Conservation (phyloP, 2,888 invertebrate species). For the Pelosia muscerda region DNA sequence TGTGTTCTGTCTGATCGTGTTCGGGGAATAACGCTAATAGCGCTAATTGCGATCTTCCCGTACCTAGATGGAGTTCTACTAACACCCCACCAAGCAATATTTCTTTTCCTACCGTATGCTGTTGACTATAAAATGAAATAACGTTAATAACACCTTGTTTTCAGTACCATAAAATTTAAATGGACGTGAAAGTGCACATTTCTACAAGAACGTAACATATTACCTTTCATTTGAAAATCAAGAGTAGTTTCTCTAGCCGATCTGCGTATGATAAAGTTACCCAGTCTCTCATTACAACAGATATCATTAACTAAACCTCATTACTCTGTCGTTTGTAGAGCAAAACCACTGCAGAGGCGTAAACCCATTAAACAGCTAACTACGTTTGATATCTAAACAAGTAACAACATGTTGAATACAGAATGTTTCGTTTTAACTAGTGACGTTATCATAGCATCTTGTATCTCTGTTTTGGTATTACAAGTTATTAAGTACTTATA, state of each 20-base stretch:
- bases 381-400: constrained; percentile 52
- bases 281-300: constrained; percentile 71
- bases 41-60: too few relatives aligned
- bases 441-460: constrained; percentile 39
- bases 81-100: too few relatives aligned
- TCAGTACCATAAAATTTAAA: constrained; percentile 65
- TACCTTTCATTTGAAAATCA: constrained; percentile 79
- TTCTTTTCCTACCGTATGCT: too few relatives aligned
- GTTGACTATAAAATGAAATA: constrained; percentile 32
- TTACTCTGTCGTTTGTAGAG: constrained; percentile 65
- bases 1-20: too few relatives aligned
- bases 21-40: too few relatives aligned
- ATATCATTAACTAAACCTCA: constrained; percentile 71
- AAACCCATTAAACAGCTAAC: constrained; percentile 48
- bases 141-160: constrained; percentile 50
- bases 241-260: constrained; percentile 76
- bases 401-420: constrained; percentile 41
- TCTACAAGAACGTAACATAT: constrained; percentile 67
- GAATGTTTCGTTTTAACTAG: constrained; percentile 38
- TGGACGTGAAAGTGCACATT: constrained; percentile 70
- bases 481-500: constrained; percentile 43
- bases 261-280: constrained; percentile 79
- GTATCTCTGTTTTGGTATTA: constrained; percentile 24
- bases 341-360: constrained; percentile 54
- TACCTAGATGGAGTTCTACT: too few relatives aligned